phyloP scores from a whole-genome alignment of 2,797 vertebrate genomes.

The Benthosema pterotum region DNA sequence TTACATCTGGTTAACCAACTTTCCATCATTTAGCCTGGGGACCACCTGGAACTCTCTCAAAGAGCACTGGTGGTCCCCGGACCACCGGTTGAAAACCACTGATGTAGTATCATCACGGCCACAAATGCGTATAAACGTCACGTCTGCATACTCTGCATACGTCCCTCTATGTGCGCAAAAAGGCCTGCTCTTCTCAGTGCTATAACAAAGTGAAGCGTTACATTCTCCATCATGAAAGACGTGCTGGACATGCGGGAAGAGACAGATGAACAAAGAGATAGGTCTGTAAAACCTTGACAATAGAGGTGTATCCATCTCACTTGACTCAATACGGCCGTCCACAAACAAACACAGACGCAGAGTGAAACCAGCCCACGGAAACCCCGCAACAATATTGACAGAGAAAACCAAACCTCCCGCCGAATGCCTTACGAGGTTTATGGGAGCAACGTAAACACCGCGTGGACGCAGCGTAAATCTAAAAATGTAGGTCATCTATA shows the following conservation, averaged over 20 bases:
- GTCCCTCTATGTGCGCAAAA: too few species aligned
- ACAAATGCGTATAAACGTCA: too few species aligned
- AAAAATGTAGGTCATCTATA: constrained; percentile 32
- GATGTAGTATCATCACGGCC: too few species aligned
- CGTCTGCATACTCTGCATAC: too few species aligned
- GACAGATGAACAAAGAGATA: constrained; percentile 35
- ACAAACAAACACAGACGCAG: constrained; percentile 15
- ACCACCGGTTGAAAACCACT: too few species aligned
- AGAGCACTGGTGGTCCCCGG: too few species aligned
- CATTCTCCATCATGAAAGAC: too few species aligned
- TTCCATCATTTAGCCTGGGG: too few species aligned
- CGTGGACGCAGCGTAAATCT: constrained; percentile 15
- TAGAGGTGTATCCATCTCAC: constrained; percentile 41
- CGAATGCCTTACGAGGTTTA: constrained; percentile 2
- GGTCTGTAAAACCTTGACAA: constrained; percentile 23
- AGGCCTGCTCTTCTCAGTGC: too few species aligned
- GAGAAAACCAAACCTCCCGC: constrained; percentile 31
- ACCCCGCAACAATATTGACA: constrained; percentile 10
- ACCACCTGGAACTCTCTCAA: too few species aligned
- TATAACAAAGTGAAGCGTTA: too few species aligned
- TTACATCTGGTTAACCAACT: too few species aligned
- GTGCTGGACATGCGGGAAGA: constrained; percentile 30
- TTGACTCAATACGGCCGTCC: constrained; percentile 29
- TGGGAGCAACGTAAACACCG: constrained; percentile 35
- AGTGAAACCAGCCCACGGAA: not conserved